A percentile compares a stretch with the other conserved stretches of the same genome.
phyloP scores from a whole-genome alignment of 2,797 vertebrate species.

The Xiphorhynchus erythropygius region DNA sequence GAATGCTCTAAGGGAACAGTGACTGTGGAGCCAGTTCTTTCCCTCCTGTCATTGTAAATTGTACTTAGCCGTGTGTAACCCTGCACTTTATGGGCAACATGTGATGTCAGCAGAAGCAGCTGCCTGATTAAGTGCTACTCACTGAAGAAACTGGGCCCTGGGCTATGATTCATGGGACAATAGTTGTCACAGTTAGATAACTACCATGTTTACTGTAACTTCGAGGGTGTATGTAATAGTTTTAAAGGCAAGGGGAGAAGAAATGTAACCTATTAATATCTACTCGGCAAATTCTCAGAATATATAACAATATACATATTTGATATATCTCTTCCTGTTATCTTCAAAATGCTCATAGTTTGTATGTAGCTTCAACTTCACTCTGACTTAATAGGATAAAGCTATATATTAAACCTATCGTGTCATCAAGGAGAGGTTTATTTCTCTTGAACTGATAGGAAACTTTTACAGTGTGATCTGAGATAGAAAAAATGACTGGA shows the following conservation, averaged over 20 bases:
- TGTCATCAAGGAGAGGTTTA: not conserved
- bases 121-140: constrained; percentile 16
- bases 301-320: not conserved
- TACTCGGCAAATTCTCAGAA: not conserved
- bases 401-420: not conserved
- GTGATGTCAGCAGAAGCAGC: constrained; percentile 46
- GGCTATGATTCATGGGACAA: not conserved
- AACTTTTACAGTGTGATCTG: not conserved
- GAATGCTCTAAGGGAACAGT: constrained; percentile 13
- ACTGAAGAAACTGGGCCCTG: not conserved
- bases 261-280: not conserved
- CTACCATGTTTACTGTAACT: not conserved
- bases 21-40: constrained; percentile 26
- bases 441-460: constrained; percentile 1
- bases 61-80: constrained; percentile 9
- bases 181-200: not conserved
- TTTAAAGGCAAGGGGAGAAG: not conserved
- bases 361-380: not conserved
- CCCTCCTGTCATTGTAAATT: constrained; percentile 48
- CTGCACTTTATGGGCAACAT: not conserved
- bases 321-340: not conserved
- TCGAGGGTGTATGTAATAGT: not conserved
- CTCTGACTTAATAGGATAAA: not conserved
- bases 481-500: not conserved
- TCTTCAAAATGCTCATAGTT: not conserved